phyloP scores from a whole-genome alignment of 2,113 vertebrate genomes.

The Hassar affinis region DNA sequence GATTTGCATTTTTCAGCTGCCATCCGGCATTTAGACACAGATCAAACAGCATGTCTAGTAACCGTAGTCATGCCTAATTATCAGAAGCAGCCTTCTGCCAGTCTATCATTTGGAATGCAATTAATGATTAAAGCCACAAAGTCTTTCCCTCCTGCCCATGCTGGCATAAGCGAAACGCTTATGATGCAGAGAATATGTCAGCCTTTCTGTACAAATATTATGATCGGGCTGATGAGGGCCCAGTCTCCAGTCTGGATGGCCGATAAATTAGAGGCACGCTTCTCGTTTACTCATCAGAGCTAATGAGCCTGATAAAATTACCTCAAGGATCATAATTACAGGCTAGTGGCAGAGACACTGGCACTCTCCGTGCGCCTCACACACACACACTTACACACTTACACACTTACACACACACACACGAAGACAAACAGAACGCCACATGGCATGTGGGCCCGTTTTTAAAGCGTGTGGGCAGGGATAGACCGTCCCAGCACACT shows the following conservation, averaged over 20 bases:
- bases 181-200: slow-evolving; percentile 61
- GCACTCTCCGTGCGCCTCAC: slow-evolving; percentile 64
- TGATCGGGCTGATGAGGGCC: slow-evolving; percentile 78
- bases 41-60: slow-evolving; percentile 46
- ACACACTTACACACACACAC: slow-evolving; percentile 50
- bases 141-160: slow-evolving; percentile 56
- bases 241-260: slow-evolving; percentile 76
- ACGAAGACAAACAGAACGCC: slow-evolving; percentile 44
- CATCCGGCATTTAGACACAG: slow-evolving; percentile 41
- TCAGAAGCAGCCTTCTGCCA: slow-evolving; percentile 52
- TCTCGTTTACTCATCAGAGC: slow-evolving; percentile 82
- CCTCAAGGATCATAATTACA: slow-evolving; percentile 84
- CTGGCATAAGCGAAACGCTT: slow-evolving; percentile 55
- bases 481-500: slow-evolving; percentile 27
- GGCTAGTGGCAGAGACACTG: slow-evolving; percentile 75
- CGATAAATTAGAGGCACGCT: slow-evolving; percentile 81
- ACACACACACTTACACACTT: slow-evolving; percentile 51
- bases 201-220: slow-evolving; percentile 78
- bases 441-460: slow-evolving; percentile 46
- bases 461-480: slow-evolving; percentile 28
- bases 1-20: slow-evolving; percentile 28
- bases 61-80: slow-evolving; percentile 56
- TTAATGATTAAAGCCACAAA: slow-evolving; percentile 64
- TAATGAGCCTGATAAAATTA: slow-evolving; percentile 86
- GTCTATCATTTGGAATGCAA: slow-evolving; percentile 57